A percentile compares a stretch with the other conserved stretches of the same genome.
Evolutionary conservation across 37 sponge, comb jelly and placozoan species (phyloP).

Genomic region (Ianthella basta): DNA sequence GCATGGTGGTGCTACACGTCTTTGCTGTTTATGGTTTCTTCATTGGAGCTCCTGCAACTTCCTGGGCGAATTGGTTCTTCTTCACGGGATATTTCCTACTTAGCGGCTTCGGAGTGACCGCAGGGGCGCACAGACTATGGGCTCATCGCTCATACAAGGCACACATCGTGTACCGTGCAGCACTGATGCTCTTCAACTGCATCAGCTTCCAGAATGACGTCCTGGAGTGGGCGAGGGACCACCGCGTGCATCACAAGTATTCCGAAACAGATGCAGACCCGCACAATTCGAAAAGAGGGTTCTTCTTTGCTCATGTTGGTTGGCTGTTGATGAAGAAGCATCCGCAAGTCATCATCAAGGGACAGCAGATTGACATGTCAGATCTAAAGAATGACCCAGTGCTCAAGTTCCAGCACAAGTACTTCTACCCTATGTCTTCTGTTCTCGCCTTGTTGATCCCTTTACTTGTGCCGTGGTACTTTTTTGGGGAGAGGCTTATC

Average conservation of each 20-base stretch:
- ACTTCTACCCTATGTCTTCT: constrained; percentile 72
- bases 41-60: constrained; percentile 19
- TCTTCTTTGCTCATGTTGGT: constrained; percentile 98
- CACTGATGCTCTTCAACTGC: constrained; percentile 88
- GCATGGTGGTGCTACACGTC: constrained; percentile 52
- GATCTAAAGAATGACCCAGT: constrained; percentile 89
- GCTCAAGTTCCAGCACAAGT: constrained; percentile 82
- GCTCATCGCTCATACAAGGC: constrained; percentile 95
- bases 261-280: constrained; percentile 97
- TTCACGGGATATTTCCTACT: constrained; percentile 59
- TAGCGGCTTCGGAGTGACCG: constrained; percentile 94
- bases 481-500: constrained; percentile 68
- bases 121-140: constrained; percentile 97
- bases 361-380: constrained; percentile 77
- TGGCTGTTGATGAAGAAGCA: constrained; percentile 97
- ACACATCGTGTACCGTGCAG: constrained; percentile 46
- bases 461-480: constrained; percentile 64
- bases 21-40: constrained; percentile 22
- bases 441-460: constrained; percentile 73
- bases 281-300: constrained; percentile 94
- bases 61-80: constrained; percentile 56
- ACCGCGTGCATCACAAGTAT: constrained; percentile 97
- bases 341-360: constrained; percentile 89
- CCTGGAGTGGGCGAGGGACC: constrained; percentile 92
- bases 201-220: constrained; percentile 88